These are phyloP conservation scores for Drosophila cracens DNA, from an alignment of 2,888 invertebrate genomes.

Conservation along the genomic window DNA sequence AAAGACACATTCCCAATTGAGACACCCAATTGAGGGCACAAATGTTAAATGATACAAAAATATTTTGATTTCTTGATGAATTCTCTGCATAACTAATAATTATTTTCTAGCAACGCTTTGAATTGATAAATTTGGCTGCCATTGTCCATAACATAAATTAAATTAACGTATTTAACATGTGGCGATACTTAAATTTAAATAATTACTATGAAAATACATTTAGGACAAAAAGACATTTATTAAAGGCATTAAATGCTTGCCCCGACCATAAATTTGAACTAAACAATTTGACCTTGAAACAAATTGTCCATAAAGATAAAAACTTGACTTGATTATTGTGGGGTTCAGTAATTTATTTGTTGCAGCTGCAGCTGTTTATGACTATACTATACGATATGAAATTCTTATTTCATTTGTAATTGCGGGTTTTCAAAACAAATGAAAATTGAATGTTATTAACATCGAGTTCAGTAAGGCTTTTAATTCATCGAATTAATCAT, in stretches of 20 bases:
- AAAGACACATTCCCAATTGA: constrained; percentile 2
- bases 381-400: constrained; percentile 1
- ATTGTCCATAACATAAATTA: not conserved
- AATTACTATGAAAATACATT: not conserved
- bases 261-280: constrained; percentile 8
- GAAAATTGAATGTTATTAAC: not conserved
- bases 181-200: not conserved
- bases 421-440: not conserved
- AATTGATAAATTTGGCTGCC: constrained; percentile 8
- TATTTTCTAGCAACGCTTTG: constrained; percentile 11
- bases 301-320: not conserved
- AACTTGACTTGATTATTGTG: constrained; percentile 4
- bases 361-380: constrained; percentile 27
- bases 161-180: constrained; percentile 4
- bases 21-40: constrained; percentile 19
- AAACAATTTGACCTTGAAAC: constrained; percentile 24
- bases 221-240: constrained; percentile 3
- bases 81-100: constrained; percentile 17
- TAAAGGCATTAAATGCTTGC: not conserved
- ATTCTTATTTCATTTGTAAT: not conserved
- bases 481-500: not conserved
- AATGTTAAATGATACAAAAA: constrained; percentile 41
- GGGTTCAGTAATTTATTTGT: not conserved
- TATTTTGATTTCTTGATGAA: constrained; percentile 41
- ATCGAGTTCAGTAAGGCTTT: not conserved